Evolutionary conservation across 1,140 invertebrate genomes (phyloP), one percentile per base, ranked within the genome.

Genomic region (Drosophila pallidifrons): DNA sequence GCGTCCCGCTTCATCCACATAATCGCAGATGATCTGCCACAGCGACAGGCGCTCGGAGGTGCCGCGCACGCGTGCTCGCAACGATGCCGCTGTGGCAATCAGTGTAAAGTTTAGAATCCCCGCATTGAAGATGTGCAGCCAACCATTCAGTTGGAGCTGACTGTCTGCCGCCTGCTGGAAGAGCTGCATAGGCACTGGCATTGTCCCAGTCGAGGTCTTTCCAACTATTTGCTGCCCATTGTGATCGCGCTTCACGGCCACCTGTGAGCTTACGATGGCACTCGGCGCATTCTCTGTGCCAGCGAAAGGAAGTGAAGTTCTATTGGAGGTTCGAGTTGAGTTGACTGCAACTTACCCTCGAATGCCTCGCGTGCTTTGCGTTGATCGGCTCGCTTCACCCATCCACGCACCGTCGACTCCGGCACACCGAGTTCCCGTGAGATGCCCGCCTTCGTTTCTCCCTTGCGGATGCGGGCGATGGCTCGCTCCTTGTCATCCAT

Each of bases 361-460:
- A 6, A 13, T 0, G 69, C 58, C 35, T 81, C 81, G 43, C 78
- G 86, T 1, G 75, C 69, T 13, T 79, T 46, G 13, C 85, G 81
- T 75, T 77, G 81, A 46, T 89, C 85, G 3, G 86, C 81, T 0
- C 85, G 63, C 60, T 89, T 89, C 2, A 89, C 85, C 85, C 85
- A 89, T 3, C 85, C 85, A 8, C 85, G 85, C 15, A 89, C 85
- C 5, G 85, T 89, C 3, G 85, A 89, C 70, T 89, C 85, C 15
- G 85, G 85, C 25, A 89, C 85, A 15, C 85, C 85, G 8, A 89
- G 59, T 30, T 89, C 85, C 1, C 85, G 72, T 2, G 85, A 89
- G 30, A 89, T 90, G 5, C 85, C 86, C 3, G 85, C 85, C 69
- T 89, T 89, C 2, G 85, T 89, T 41, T 90, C 85, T 2, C 85